phyloP scores from a whole-genome alignment of 2,797 vertebrate genomes.

The Arctocebus calabarensis region DNA sequence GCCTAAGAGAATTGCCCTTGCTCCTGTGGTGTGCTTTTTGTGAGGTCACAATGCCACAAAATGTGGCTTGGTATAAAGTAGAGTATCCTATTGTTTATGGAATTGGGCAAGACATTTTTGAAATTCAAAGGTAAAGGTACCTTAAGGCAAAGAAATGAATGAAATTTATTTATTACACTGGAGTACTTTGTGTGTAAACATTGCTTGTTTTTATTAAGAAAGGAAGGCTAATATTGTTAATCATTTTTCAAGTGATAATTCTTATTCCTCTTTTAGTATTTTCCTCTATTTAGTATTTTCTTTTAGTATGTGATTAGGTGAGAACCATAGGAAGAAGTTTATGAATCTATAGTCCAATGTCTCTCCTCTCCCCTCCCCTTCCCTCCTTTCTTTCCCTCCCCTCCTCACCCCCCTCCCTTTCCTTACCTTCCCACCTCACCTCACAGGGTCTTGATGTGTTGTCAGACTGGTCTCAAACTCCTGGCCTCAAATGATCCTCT shows the following conservation, averaged over 20 bases:
- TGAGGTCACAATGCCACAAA: neutral
- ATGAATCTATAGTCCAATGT: neutral
- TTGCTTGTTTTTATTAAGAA: conserved; percentile 43
- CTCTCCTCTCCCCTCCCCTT: neutral
- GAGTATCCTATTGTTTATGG: neutral
- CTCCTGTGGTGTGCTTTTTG: neutral
- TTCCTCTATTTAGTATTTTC: conserved; percentile 35
- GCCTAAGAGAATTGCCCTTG: neutral
- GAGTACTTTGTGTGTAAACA: neutral
- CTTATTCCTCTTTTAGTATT: neutral
- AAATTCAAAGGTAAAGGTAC: neutral
- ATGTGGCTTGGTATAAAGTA: conserved; percentile 8
- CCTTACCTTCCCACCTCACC: too few species aligned
- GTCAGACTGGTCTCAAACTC: neutral
- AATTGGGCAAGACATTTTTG: neutral
- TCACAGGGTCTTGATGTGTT: neutral
- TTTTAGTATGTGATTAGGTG: neutral
- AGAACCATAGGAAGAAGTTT: neutral
- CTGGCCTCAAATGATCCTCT: neutral
- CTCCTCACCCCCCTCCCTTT: too few species aligned
- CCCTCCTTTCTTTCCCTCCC: fast-evolving
- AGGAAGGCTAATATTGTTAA: neutral
- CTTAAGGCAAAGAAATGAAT: conserved; percentile 1
- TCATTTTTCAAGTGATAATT: neutral
- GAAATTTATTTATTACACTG: neutral